These are phyloP conservation scores for Enhydra lutris DNA, from an alignment of 2,113 vertebrate genomes.

Conservation along the genomic window DNA sequence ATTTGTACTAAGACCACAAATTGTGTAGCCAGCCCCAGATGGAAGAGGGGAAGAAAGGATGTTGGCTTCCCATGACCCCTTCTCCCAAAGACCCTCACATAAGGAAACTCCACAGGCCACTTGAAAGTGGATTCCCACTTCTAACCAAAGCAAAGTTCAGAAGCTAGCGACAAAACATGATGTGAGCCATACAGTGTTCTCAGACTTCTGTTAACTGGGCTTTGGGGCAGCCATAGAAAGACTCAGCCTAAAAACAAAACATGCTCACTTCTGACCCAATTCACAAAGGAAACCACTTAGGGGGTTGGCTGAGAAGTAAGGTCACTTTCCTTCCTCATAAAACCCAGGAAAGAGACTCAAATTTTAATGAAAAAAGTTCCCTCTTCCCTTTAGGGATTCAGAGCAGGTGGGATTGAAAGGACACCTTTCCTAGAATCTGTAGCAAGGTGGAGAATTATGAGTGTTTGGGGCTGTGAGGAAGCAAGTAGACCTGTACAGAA, in stretches of 20 bases:
- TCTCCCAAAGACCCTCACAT: background rate
- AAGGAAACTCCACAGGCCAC: background rate
- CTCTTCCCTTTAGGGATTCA: background rate
- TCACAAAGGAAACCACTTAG: background rate
- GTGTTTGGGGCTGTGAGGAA: background rate
- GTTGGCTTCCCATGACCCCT: background rate
- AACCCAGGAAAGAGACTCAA: background rate
- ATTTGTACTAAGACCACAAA: background rate
- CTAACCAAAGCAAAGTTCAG: background rate
- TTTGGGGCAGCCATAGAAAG: background rate
- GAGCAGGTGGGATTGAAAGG: background rate
- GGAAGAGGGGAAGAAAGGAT: background rate
- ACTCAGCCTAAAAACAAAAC: slow-evolving; percentile 9
- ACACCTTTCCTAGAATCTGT: background rate
- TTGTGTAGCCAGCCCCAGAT: background rate
- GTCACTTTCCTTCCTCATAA: background rate
- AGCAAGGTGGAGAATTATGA: background rate
- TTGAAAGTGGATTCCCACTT: background rate
- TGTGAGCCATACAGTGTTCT: background rate
- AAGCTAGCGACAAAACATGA: background rate
- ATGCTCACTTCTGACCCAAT: background rate
- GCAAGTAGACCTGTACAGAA: background rate
- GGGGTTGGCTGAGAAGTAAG: background rate
- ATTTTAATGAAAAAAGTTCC: background rate
- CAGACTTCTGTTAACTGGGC: background rate